These are phyloP conservation scores for Eutolmus rufibarbis DNA, from an alignment of 2,888 invertebrate species.

Conservation along the genomic window DNA sequence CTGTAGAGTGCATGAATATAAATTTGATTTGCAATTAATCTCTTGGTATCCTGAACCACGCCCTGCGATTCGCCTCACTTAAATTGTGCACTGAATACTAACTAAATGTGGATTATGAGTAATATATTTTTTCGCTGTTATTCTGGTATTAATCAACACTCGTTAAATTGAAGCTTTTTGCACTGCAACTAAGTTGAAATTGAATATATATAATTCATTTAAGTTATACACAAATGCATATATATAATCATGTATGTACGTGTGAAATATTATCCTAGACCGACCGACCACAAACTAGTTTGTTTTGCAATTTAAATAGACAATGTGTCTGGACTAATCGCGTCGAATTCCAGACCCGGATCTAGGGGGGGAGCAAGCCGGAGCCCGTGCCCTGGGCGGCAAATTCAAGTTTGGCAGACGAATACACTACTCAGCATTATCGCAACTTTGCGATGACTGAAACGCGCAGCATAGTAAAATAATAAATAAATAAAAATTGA, in stretches of 20 bases:
- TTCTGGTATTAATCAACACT: background rate
- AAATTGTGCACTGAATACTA: background rate
- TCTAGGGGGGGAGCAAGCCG: too few species aligned
- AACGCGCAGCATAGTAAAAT: too few species aligned
- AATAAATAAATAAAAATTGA: too few species aligned
- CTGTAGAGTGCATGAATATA: background rate
- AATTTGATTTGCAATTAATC: background rate
- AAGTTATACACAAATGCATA: too few species aligned
- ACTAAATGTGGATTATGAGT: background rate
- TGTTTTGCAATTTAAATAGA: background rate
- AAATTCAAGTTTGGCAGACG: too few species aligned
- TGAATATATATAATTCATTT: too few species aligned
- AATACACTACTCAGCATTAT: too few species aligned
- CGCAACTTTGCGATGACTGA: too few species aligned
- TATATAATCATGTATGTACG: too few species aligned
- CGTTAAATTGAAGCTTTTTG: background rate
- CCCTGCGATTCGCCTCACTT: background rate
- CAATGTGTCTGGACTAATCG: background rate
- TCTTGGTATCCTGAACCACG: background rate
- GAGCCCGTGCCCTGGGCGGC: too few species aligned
- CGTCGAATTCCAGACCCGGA: too few species aligned
- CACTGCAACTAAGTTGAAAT: background rate
- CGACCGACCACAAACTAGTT: background rate
- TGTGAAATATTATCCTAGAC: too few species aligned
- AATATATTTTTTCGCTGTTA: background rate